phyloP scores from a whole-genome alignment of 2,113 vertebrate species.

The Bos indicus region DNA sequence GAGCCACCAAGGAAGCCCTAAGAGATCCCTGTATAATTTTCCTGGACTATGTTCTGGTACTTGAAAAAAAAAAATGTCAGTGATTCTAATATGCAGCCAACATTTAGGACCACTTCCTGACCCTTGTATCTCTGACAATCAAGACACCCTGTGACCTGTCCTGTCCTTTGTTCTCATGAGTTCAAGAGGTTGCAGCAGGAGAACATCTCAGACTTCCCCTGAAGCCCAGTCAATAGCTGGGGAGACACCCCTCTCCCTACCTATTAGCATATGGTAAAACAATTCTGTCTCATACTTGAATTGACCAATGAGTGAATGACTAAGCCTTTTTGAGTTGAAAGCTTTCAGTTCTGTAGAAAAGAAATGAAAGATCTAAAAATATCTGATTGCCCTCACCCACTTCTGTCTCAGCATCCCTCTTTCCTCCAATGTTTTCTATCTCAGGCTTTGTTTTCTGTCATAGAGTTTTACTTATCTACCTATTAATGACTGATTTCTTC shows the following conservation, averaged over 20 bases:
- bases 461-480: neutral
- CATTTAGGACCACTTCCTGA: neutral
- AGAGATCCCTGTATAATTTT: neutral
- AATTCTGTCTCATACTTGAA: neutral
- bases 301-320: too few species aligned
- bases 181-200: neutral
- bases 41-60: neutral
- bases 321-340: neutral
- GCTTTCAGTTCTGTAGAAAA: neutral
- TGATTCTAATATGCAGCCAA: neutral
- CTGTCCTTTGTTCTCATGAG: too few species aligned
- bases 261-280: neutral
- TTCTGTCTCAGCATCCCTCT: neutral
- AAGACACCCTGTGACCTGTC: neutral
- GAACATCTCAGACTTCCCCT: neutral
- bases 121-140: neutral
- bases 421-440: neutral
- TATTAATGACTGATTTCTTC: neutral
- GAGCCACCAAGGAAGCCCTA: neutral
- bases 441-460: neutral
- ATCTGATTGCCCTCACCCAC: neutral
- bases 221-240: neutral
- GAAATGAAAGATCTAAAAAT: neutral
- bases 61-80: neutral
- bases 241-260: fast-evolving